These are phyloP conservation scores for Misgurnus anguillicaudatus DNA, from an alignment of 2,113 vertebrate genomes.

Conservation along the genomic window DNA sequence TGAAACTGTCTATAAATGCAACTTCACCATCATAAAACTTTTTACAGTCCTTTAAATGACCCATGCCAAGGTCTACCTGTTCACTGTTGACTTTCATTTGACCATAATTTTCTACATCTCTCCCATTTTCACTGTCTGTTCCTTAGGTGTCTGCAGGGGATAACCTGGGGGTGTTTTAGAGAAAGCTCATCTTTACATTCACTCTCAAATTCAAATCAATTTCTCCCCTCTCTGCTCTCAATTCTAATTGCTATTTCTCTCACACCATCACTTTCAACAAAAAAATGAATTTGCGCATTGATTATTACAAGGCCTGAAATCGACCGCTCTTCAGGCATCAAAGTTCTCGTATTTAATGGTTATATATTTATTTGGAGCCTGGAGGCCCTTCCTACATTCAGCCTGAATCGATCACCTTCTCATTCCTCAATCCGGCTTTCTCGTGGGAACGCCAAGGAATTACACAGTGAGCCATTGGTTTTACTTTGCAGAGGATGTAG, in stretches of 20 bases:
- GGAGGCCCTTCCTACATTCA: conserved; percentile 55
- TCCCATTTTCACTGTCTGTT: not conserved
- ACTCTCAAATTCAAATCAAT: conserved; percentile 21
- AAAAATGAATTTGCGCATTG: conserved; percentile 75
- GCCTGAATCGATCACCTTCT: conserved; percentile 64
- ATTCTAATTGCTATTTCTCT: conserved; percentile 63
- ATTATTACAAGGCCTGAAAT: conserved; percentile 56
- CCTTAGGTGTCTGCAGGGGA: not conserved
- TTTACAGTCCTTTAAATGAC: not conserved
- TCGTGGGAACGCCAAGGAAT: conserved; percentile 48
- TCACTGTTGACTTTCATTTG: not conserved
- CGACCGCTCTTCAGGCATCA: conserved; percentile 30
- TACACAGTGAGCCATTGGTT: conserved; percentile 66
- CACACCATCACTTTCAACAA: conserved; percentile 68
- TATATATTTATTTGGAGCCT: conserved; percentile 40
- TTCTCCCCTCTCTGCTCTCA: conserved; percentile 33
- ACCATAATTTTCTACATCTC: not conserved
- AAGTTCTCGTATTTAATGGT: conserved; percentile 13
- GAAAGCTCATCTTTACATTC: not conserved
- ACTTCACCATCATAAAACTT: not conserved
- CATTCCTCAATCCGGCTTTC: conserved; percentile 47
- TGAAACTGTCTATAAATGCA: not conserved
- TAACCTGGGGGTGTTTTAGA: conserved; percentile 9
- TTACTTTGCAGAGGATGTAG: conserved; percentile 52
- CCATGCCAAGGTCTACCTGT: not conserved